These are phyloP conservation scores for Coelopa frigida DNA, from an alignment of 1,140 invertebrate species.

Conservation along the genomic window DNA sequence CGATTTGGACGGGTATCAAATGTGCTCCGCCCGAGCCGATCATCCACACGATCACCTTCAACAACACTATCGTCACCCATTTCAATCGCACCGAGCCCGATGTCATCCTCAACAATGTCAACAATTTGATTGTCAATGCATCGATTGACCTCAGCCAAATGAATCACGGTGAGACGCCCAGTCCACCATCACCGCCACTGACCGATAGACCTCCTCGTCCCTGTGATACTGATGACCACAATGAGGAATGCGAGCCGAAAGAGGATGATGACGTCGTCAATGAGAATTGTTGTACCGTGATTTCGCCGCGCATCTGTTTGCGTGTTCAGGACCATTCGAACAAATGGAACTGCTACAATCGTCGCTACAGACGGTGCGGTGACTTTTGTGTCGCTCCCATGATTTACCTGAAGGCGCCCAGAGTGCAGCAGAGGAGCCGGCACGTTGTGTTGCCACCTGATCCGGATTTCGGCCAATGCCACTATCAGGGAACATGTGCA, in stretches of 20 bases:
- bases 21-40: conserved; percentile 16
- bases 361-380: conserved; percentile 20
- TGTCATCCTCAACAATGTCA: conserved; percentile 21
- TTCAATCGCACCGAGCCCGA: conserved; percentile 7
- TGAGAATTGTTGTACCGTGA: conserved; percentile 23
- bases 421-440: conserved; percentile 2
- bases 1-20: conserved; percentile 22
- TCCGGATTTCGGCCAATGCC: conserved; percentile 14
- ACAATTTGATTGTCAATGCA: conserved; percentile 26
- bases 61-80: conserved; percentile 13
- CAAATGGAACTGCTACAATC: conserved; percentile 27
- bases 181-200: too few relatives aligned
- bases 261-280: too few relatives aligned
- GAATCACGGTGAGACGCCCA: too few relatives aligned
- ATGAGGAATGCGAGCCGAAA: too few relatives aligned
- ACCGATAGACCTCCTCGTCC: too few relatives aligned
- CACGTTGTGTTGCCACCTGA: conserved; percentile 25
- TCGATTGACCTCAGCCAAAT: too few relatives aligned
- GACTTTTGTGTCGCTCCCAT: conserved; percentile 21
- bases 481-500: neutral
- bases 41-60: conserved; percentile 16
- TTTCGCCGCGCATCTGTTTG: conserved; percentile 24
- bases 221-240: too few relatives aligned
- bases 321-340: neutral
- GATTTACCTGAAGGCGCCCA: conserved; percentile 17